Evolutionary conservation across 2,113 vertebrate genomes (phyloP).

Genomic region (Ovibos moschatus): DNA sequence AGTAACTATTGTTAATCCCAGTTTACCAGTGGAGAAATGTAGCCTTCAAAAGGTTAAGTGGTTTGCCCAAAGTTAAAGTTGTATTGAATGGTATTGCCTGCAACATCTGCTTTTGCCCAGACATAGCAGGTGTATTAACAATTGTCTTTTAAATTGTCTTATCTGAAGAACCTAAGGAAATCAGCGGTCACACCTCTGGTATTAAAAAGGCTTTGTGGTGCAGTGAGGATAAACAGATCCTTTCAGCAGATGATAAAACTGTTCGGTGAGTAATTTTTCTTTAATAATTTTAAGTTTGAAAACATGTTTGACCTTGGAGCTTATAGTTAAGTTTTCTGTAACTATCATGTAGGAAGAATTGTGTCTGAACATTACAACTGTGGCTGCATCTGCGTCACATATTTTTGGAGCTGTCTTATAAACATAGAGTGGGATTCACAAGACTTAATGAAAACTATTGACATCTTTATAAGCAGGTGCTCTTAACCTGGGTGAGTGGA

Average conservation of each 20-base stretch:
- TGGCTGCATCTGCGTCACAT: neutral
- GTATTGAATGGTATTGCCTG: neutral
- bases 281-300: neutral
- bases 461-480: neutral
- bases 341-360: neutral
- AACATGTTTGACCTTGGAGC: neutral
- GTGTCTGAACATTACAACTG: neutral
- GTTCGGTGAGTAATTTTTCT: constrained; percentile 86
- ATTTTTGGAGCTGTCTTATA: neutral
- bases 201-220: constrained; percentile 98
- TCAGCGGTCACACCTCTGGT: constrained; percentile 94
- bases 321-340: neutral
- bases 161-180: constrained; percentile 89
- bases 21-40: neutral
- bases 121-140: neutral
- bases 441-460: neutral
- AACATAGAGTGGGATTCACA: neutral
- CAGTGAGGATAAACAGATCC: constrained; percentile 94
- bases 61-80: neutral
- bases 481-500: neutral
- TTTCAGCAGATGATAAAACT: constrained; percentile 98
- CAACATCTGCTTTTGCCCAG: neutral
- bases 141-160: constrained; percentile 26
- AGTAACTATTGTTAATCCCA: neutral
- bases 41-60: neutral